phyloP scores from a whole-genome alignment of 2,888 invertebrate genomes.

The Trilocha varians region DNA sequence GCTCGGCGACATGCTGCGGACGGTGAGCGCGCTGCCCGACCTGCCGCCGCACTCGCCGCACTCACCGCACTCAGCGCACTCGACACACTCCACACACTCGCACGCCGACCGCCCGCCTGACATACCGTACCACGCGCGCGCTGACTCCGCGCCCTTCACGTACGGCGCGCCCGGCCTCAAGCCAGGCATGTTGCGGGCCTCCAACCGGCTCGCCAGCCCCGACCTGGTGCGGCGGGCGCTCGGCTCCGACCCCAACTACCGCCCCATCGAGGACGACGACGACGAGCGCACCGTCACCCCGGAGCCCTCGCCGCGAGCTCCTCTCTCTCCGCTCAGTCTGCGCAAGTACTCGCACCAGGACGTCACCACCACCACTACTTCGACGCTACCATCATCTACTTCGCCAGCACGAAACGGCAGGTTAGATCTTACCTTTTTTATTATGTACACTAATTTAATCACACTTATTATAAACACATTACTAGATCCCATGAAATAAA shows the following conservation, averaged over 20 bases:
- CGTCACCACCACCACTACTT: constrained; percentile 34
- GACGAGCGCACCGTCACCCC: constrained; percentile 55
- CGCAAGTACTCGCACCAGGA: constrained; percentile 57
- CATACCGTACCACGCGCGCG: constrained; percentile 93
- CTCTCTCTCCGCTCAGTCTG: constrained; percentile 48
- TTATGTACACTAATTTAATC: neutral
- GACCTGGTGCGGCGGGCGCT: constrained; percentile 86
- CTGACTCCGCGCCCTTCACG: constrained; percentile 90
- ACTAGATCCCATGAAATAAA: too few species aligned
- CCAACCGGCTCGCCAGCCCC: constrained; percentile 86
- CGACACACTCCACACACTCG: too few species aligned
- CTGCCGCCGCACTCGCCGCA: constrained; percentile 41
- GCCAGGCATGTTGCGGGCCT: constrained; percentile 78
- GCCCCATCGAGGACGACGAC: constrained; percentile 54
- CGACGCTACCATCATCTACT: constrained; percentile 24
- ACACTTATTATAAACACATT: too few species aligned
- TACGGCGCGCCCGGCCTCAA: constrained; percentile 80
- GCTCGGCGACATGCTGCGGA: constrained; percentile 88
- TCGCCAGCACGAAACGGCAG: constrained; percentile 53
- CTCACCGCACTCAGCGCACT: constrained; percentile 20
- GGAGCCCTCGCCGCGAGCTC: constrained; percentile 39
- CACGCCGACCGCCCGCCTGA: constrained; percentile 65
- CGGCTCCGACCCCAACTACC: constrained; percentile 50
- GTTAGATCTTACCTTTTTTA: constrained; percentile 30
- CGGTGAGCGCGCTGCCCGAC: constrained; percentile 87